phyloP scores from a whole-genome alignment of 1,140 invertebrate species.

The fruit fly (Drosophila melanogaster) region Release_6_plus_ISO1_MT NT_033779.5:2871501-2872000 shows the following conservation, averaged over 20 bases:
- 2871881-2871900: neutral
- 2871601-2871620: conserved; percentile 88
- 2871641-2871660: conserved; percentile 89
- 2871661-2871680: conserved; percentile 87
- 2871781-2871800: neutral
- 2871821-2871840: neutral
- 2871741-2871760: neutral
- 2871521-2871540: conserved; percentile 93
- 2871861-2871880: neutral
- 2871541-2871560: conserved; percentile 93
- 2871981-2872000: neutral
- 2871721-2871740: no score
- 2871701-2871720: neutral
- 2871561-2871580: conserved; percentile 95
- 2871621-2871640: conserved; percentile 88
- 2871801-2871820: neutral
- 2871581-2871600: conserved; percentile 85
- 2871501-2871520: conserved; percentile 90
- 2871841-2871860: neutral
- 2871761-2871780: neutral
- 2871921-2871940: neutral
- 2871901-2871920: neutral
- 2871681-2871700: conserved; percentile 52
- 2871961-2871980: neutral
- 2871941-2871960: neutral